Evolutionary conservation across 2,113 vertebrate genomes (phyloP), one percentile per base, ranked within the genome.

Genomic region (Illadopsis cleaveri): DNA sequence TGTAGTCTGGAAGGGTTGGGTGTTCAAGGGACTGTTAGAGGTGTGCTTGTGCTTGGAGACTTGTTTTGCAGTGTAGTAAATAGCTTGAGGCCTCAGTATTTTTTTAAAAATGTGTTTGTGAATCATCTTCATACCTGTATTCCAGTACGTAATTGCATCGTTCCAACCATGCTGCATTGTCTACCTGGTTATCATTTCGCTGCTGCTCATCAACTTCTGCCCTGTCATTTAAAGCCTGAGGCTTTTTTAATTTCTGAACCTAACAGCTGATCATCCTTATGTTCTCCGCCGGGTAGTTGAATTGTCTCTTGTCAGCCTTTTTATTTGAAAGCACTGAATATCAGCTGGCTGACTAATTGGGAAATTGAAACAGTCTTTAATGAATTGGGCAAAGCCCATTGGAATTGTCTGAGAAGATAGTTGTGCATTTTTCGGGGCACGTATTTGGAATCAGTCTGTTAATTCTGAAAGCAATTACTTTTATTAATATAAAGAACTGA

Each of bases 331-430:
- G 90, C 86, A 61, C 76, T 86, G 86, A 96, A 80, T 94, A 65
- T 77, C 95, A 87, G 73, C 62, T 97, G 92, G 58, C 95, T 97
- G 97, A 56, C 94, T 89, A 96, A 96, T 87, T 91, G 93, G 95
- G 94, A 96, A 95, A 95, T 92, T 70, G 86, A 76, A 94, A 58
- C 57, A 65, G 76, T 73, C 96, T 85, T 71, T 75, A 94, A 83
- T 80, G 77, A 94, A 94, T 94, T 95, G 96, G 96, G 81, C 89
- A 94, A 94, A 92, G 40, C 89, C 95, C 81, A 21, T 73, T 96
- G 93, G 93, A 97, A 92, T 88, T 90, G 73, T 94, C 87, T 82
- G 87, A 82, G 88, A 96, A 72, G 73, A 87, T 73, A 96, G 91
- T 18, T 78, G 84, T 94, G 75, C 82, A 64, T 85, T 94, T 96